Conservation (phyloP, 2,888 invertebrate species). For the Drosophila affinis region DNA sequence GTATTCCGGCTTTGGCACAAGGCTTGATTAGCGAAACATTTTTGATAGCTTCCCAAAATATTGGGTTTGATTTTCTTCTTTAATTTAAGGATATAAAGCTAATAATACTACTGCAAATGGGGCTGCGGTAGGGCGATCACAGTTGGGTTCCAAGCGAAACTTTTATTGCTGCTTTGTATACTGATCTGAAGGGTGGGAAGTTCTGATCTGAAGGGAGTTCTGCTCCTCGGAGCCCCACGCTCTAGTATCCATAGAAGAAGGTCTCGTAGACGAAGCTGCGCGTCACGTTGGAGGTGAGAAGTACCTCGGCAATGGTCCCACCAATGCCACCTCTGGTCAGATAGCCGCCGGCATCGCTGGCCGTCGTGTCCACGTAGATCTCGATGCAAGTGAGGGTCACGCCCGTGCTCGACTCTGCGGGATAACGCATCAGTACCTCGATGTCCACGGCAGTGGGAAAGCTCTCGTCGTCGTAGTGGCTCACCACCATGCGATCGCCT, state of each 20-base stretch:
- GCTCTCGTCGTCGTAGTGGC: constrained; percentile 67
- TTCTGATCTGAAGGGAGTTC: constrained; percentile 34
- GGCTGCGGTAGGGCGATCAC: constrained; percentile 48
- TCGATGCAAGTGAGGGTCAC: constrained; percentile 74
- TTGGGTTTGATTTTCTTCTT: neutral
- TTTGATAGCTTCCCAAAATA: neutral
- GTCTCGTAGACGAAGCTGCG: constrained; percentile 75
- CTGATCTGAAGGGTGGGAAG: constrained; percentile 3
- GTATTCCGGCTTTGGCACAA: no score
- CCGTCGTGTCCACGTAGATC: constrained; percentile 75
- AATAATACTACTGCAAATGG: constrained; percentile 22
- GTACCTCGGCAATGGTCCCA: constrained; percentile 61
- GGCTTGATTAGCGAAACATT: neutral
- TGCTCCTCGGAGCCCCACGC: constrained; percentile 22
- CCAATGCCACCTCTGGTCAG: constrained; percentile 77
- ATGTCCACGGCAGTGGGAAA: constrained; percentile 72
- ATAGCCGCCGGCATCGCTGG: constrained; percentile 66
- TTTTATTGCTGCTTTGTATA: constrained; percentile 25
- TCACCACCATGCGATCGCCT: constrained; percentile 79
- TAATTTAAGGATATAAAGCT: constrained; percentile 12
- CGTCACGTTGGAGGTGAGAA: constrained; percentile 75
- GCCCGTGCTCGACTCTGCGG: constrained; percentile 44
- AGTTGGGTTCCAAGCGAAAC: constrained; percentile 67
- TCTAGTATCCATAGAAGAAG: constrained; percentile 81
- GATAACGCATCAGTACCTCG: constrained; percentile 75